Evolutionary conservation across 2,113 vertebrate species (phyloP), one percentile per base, ranked within the genome.

Genomic region (Plestiodon gilberti): DNA sequence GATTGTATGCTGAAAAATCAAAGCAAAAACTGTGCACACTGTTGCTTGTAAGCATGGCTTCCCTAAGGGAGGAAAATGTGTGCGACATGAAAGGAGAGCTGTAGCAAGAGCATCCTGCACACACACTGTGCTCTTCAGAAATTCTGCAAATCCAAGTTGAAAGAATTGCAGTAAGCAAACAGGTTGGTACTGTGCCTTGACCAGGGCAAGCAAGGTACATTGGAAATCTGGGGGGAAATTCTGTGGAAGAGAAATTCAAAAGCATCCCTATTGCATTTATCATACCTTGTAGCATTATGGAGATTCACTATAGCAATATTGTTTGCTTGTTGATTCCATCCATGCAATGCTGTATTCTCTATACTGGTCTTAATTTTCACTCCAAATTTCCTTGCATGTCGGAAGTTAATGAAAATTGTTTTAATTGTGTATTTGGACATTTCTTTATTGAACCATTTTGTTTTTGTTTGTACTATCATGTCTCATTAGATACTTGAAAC

Each of bases 401-500:
- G 35, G 25, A 83, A 43, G 0, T 79, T 83, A 88, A 28, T 90
- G 91, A 81, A 92, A 92, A 25, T 93, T 87, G 78, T 79, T 85
- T n/a, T 84, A 0, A 62, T 18, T 81, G 35, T 88, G 74, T 13
- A 20, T 77, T 89, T 88, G 64, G 84, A 84, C 1, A 23, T 87
- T 5, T 40, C n/a, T 87, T 89, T 8, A 4, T 82, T 48, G 43
- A 48, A 48, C 4, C 4, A 64, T 62, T 10, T 76, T 61, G 69
- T 73, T 84, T 83, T 85, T 86, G 38, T 85, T 83, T 88, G 33
- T 74, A 85, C 74, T 88, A 83, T 59, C 15, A 10, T 71, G n/a
- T 23, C 10, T 22, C 65, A 10, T 87, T 81, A 86, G 23, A 81
- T 91, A 91, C 70, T 23, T 9, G 40, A 38, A 91, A 84, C 87